Base-by-base conservation (phyloP, 2,797 vertebrate species). In the Emydoidea blandingii region DNA sequence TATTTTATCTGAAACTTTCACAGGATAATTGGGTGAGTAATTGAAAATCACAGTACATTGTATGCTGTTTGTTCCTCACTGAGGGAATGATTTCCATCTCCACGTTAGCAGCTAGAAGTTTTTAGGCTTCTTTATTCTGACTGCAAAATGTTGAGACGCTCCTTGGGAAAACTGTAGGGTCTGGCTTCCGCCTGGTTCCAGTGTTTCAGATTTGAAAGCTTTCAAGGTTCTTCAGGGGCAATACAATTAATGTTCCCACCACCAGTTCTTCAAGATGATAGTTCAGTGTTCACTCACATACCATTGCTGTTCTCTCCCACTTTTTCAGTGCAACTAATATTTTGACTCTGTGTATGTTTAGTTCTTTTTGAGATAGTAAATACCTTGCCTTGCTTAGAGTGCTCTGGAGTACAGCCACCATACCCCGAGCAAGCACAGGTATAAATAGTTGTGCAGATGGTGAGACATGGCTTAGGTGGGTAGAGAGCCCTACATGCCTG, bases 301-400 rank as follows among this genome's bases (percentile, higher is more conserved):
- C 57, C 92, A 54, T 95, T 96, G 96, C 89, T 96, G 93, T 97
- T 97, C 95, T 97, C 90, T 95, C 96, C 86, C 96, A 93, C 62
- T 94, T 96, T 91, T 95, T 93, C 92, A 95, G 81, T 3, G 5
- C 88, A 92, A 85, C 92, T 95, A 95, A 50, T 72, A 86, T 88
- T 92, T 91, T 53, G 79, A 80, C 79, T 53, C 18, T 34, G 9
- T 95, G 96, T 5, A 3, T 85, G 72, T 72, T 89, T 94, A 97
- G 95, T 65, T 96, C 95, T 97, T 49, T 90, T 91, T 95, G 96
- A 90, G 93, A 96, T 79, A 95, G 91, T 97, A 97, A 97, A 97
- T 95, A 5, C 56, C 79, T 91, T 91, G 93, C 95, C 92, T 96
- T 97, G 44, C 93, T 96, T 93, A 95, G 85, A 95, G 90, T 92